These are phyloP conservation scores for Gallinago nigripennis DNA, from an alignment of 2,797 vertebrate genomes.

Conservation along the genomic window DNA sequence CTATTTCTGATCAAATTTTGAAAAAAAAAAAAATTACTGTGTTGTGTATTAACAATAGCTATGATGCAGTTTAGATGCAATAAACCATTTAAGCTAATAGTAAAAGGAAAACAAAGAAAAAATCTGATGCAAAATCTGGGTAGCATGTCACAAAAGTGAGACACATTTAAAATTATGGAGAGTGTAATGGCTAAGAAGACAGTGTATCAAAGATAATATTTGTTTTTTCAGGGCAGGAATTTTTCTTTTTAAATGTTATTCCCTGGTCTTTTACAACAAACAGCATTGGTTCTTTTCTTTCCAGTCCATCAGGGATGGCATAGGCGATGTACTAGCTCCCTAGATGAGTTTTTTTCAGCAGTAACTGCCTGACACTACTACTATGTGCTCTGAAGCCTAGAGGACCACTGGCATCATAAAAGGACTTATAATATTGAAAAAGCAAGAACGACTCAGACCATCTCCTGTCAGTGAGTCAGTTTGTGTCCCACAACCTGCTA, in stretches of 20 bases:
- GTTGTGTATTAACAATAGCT: background rate
- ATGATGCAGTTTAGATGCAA: background rate
- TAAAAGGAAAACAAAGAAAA: background rate
- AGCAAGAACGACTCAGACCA: fast-evolving
- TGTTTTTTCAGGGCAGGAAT: background rate
- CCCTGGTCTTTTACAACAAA: background rate
- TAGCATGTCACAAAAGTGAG: background rate
- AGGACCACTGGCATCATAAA: background rate
- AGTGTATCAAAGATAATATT: background rate
- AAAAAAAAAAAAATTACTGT: background rate
- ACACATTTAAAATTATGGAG: background rate
- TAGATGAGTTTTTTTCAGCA: fast-evolving
- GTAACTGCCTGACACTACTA: background rate
- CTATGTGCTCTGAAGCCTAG: background rate
- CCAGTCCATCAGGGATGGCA: background rate
- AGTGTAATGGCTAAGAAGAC: background rate
- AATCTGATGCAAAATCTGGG: background rate
- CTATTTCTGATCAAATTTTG: background rate
- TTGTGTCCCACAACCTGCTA: background rate
- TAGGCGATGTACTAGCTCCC: background rate
- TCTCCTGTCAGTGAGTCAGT: background rate
- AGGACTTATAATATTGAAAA: background rate
- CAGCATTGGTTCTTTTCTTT: background rate
- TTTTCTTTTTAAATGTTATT: background rate
- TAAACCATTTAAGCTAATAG: background rate